Base-by-base conservation (phyloP, 92 coral and sea anemone genomes). In the Meandrina meandrites region DNA sequence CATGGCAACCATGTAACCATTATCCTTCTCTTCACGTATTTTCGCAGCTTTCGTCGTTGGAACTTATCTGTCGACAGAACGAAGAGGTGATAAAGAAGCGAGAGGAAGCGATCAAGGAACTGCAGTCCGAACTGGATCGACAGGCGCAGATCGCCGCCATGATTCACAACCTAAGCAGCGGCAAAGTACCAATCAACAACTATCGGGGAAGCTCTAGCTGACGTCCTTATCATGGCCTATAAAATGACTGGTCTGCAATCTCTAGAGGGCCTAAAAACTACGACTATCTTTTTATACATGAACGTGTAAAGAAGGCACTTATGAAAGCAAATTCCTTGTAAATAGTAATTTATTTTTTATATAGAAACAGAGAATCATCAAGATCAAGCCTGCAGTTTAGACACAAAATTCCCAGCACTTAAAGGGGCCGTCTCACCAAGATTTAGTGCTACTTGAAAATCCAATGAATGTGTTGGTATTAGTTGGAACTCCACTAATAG, bases 111-210 rank as follows among this genome's bases (percentile, higher is more conserved):
- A 77, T 97, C 48, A 89, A 92, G 71, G 91, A 91, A 28, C 95
- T 91, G 76, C 99, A 97, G 81, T 74, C 82, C 24, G 95, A 97
- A 81, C 94, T 97, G 67, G 97, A 93, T 70, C 94, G 98, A 16
- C 98, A 97, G 83, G 95, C 99, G 10, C 99, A 97, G 85, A 95
- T 97, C 27, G 94, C 99, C 11, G 99, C 99, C 64, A 97, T 97
- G 99, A 95, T 97, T 31, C 98, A 95, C 78, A 97, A 93, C 66
- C 87, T 97, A 1, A 95, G 97, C 83, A 88, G 98, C 47, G 99
- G 98, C 73, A 86, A 86, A 86, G 80, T 86, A 50, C 89, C 89
- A 19, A 79, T 86, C 73, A 79, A 37, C 35, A 74, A 27, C 48
- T 85, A 21, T 22, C 70, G 53, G 17, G 70, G 71, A 78, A 79